Base-by-base conservation (phyloP, 2,888 invertebrate species). In the Drosophila greeni region DNA sequence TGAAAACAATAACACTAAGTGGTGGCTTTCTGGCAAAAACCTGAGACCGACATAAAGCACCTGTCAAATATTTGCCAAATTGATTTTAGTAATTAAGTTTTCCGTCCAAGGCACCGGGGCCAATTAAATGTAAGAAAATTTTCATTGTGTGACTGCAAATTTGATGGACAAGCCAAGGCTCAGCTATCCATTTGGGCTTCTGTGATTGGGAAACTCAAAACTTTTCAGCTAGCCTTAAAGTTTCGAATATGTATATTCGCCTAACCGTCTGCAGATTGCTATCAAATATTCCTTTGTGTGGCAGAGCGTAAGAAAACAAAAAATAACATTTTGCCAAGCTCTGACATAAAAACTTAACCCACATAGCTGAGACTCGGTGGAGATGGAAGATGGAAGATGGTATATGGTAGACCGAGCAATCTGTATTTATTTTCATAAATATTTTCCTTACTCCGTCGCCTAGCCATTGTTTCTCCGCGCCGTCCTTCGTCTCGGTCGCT, bases 351-450 rank as follows among this genome's bases (percentile, higher is more conserved):
- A 51, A 62, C 61, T 52, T 36, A 62, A 61, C 24, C 61, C 34
- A 45, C 57, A 59, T 59, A 23, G 57, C 57, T 31, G 37, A 37
- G 31, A 18, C 37, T 16, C 59, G 29, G 4, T 43, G 53, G 54
- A 33, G 39, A 40, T 42, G 39, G 2, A 9, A 12, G 31, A 24
- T 48, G 18, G 33, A 9, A 12, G 31, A 24, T 48, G 18, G 33
- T 26, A 12, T 36, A 56, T 52, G 42, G 34, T 24, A 60, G 51
- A 31, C 29, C 29, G 18, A 47, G 14, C 61, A 37, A 60, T 62
- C 36, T 61, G 58, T 61, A 52, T 62, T 52, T 62, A 62, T 62
- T 61, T 62, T 62, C 62, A 62, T 62, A 62, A 62, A 62, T 61
- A 60, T 60, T 43, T 60, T 52, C 29, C 52, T 43, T 49, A 52